Conservation (phyloP, 2,797 vertebrate species). For the Threskiornis aethiopicus region DNA sequence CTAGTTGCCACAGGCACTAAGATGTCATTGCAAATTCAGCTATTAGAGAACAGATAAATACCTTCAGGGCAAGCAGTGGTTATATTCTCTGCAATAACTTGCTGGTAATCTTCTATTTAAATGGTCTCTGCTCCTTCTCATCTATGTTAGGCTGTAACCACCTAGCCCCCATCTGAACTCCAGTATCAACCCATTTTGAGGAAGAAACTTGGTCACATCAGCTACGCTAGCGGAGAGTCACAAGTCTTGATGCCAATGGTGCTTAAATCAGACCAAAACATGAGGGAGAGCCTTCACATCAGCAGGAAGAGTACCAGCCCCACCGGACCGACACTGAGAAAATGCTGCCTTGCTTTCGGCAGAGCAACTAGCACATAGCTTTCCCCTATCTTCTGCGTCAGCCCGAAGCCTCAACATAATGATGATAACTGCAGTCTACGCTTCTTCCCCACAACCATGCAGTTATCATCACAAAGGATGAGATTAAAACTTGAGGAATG, state of each 20-base stretch:
- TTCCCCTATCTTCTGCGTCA: not conserved
- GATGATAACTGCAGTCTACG: not conserved
- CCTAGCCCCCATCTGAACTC: not conserved
- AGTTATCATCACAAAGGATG: not conserved
- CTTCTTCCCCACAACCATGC: not conserved
- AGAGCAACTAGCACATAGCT: not conserved
- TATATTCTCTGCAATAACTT: not conserved
- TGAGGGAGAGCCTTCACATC: not conserved
- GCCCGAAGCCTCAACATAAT: not conserved
- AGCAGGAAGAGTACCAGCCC: not conserved
- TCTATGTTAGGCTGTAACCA: not conserved
- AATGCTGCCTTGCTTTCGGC: not conserved
- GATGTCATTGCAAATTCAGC: not conserved
- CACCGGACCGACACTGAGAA: not conserved
- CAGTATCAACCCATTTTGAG: not conserved
- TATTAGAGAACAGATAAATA: not conserved
- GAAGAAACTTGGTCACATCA: not conserved
- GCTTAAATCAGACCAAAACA: not conserved
- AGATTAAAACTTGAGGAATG: not conserved
- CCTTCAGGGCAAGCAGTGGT: not conserved
- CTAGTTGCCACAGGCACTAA: not conserved
- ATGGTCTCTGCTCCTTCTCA: not conserved
- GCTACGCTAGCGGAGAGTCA: fast-evolving
- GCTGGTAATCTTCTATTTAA: not conserved
- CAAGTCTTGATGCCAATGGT: fast-evolving